Evolutionary conservation across 2,797 vertebrate genomes (phyloP).

Genomic region (Hydrophis major): DNA sequence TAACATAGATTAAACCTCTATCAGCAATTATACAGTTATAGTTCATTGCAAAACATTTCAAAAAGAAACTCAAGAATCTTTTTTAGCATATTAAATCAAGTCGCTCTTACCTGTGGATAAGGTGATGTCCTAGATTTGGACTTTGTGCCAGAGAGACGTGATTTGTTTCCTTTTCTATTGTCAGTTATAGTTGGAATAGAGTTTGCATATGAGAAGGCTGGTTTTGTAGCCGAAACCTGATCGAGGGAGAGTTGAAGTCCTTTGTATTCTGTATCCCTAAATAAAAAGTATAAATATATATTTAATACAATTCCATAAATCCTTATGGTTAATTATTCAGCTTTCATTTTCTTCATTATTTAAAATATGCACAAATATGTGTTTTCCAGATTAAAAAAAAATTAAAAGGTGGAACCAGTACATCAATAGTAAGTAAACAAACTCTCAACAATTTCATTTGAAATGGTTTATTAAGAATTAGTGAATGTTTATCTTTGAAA

Average conservation of each 20-base stretch:
- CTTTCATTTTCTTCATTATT: slow-evolving; percentile 6
- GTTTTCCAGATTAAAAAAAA: not conserved
- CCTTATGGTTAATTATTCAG: slow-evolving; percentile 4
- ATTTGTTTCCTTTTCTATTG: slow-evolving; percentile 81
- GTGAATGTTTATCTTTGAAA: not conserved
- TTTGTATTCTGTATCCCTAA: slow-evolving; percentile 95
- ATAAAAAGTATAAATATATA: slow-evolving; percentile 55
- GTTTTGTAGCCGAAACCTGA: slow-evolving; percentile 87
- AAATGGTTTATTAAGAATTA: not conserved
- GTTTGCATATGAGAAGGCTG: slow-evolving; percentile 81
- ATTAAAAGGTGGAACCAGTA: too few species aligned
- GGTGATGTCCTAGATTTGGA: slow-evolving; percentile 91
- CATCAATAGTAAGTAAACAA: not conserved
- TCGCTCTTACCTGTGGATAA: slow-evolving; percentile 85
- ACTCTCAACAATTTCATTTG: not conserved
- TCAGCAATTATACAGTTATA: not conserved
- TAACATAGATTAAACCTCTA: not conserved
- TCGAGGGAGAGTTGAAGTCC: slow-evolving; percentile 95
- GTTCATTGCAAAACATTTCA: not conserved
- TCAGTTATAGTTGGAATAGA: slow-evolving; percentile 78
- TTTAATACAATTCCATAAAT: slow-evolving; percentile 28
- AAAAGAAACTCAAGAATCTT: not conserved
- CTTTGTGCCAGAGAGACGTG: slow-evolving; percentile 81
- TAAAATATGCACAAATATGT: not conserved
- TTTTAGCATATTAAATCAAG: not conserved